Evolutionary conservation across 1,140 invertebrate species (phyloP).

Genomic region (Philotrypesis tridentata): DNA sequence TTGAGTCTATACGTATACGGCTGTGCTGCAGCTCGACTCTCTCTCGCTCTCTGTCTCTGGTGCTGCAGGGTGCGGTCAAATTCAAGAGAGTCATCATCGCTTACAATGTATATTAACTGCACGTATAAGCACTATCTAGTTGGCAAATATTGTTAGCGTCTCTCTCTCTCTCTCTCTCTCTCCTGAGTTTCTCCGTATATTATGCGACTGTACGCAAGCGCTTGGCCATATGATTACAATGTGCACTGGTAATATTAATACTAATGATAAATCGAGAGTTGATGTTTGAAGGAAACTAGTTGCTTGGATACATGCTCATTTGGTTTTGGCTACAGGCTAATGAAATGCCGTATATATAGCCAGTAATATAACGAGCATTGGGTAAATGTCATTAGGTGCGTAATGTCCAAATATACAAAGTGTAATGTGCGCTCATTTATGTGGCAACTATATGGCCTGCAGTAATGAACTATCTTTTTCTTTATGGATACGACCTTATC

Average conservation of each 20-base stretch:
- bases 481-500: too few relatives aligned
- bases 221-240: too few relatives aligned
- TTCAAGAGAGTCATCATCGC: slow-evolving; percentile 23
- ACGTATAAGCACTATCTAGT: background rate
- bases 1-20: background rate
- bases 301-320: background rate
- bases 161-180: background rate
- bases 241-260: too few relatives aligned
- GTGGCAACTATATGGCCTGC: too few relatives aligned
- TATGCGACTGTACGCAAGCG: too few relatives aligned
- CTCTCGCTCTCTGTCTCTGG: background rate
- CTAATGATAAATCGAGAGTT: background rate
- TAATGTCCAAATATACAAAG: background rate
- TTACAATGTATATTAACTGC: slow-evolving; percentile 25
- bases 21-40: background rate
- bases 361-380: background rate
- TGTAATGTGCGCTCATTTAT: too few relatives aligned
- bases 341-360: too few relatives aligned
- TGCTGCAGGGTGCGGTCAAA: background rate
- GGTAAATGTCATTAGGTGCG: background rate
- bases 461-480: too few relatives aligned
- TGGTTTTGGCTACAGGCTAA: background rate
- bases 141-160: background rate
- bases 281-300: background rate
- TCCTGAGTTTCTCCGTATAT: background rate